phyloP scores from a whole-genome alignment of 2,888 invertebrate genomes.

The Drosophila nr. fundita region DNA sequence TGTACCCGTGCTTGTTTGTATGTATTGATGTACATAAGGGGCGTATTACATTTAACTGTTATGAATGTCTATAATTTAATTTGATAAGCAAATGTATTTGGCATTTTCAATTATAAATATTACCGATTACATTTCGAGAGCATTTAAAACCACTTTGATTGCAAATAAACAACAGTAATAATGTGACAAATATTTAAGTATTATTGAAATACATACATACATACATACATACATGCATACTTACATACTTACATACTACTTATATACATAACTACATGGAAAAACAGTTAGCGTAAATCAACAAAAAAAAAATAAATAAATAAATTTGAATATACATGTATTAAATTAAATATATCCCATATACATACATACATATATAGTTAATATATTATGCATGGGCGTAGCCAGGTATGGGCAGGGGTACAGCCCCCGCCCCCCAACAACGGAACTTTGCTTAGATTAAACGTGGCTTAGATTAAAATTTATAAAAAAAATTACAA shows the following conservation, averaged over 20 bases:
- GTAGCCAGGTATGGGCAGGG: neutral
- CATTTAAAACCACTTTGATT: slow-evolving; percentile 29
- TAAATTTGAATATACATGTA: slow-evolving; percentile 37
- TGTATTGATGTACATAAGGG: slow-evolving; percentile 32
- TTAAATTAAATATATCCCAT: slow-evolving; percentile 58
- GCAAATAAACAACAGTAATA: slow-evolving; percentile 6
- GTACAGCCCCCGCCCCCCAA: neutral
- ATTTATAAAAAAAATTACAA: neutral
- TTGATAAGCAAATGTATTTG: slow-evolving; percentile 26
- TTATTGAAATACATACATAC: slow-evolving; percentile 17
- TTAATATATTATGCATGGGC: slow-evolving; percentile 18
- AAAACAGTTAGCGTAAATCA: slow-evolving; percentile 30
- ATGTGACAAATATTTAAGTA: slow-evolving; percentile 20
- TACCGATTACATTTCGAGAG: slow-evolving; percentile 11
- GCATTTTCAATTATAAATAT: slow-evolving; percentile 17
- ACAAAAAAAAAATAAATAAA: slow-evolving; percentile 18
- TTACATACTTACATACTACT: slow-evolving; percentile 10
- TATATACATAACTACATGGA: neutral
- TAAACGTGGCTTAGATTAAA: neutral
- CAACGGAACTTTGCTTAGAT: neutral
- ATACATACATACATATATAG: slow-evolving; percentile 27
- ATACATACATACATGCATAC: slow-evolving; percentile 10
- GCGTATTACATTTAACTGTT: slow-evolving; percentile 53
- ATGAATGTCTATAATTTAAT: slow-evolving; percentile 7
- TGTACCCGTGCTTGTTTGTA: slow-evolving; percentile 3